Conservation (phyloP, 2,797 vertebrate species). For the Tauraco hartlaubi region DNA sequence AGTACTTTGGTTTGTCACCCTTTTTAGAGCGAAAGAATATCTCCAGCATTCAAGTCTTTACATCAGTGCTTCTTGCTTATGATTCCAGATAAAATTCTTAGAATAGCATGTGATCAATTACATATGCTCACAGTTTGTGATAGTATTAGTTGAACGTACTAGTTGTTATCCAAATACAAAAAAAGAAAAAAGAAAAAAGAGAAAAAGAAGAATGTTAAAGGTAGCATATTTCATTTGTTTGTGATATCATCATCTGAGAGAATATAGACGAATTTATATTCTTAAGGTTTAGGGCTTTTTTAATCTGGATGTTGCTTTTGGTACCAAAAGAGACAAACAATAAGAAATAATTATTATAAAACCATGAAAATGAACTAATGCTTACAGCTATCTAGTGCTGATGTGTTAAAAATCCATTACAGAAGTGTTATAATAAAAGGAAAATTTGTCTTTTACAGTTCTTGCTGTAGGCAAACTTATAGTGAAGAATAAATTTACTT, state of each 20-base stretch:
- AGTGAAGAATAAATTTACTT: neutral
- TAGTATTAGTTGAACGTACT: neutral
- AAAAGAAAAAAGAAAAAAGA: neutral
- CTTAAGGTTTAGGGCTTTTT: neutral
- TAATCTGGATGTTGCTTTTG: neutral
- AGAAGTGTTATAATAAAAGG: neutral
- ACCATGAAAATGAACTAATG: neutral
- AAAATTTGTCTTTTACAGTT: neutral
- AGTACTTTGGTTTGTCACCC: neutral
- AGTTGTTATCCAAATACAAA: neutral
- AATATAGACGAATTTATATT: neutral
- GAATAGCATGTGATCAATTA: neutral
- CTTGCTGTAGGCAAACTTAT: neutral
- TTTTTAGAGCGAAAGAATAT: neutral
- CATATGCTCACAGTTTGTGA: neutral
- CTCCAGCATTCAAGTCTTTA: neutral
- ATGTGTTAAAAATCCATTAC: slow-evolving; percentile 9
- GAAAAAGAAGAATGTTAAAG: neutral
- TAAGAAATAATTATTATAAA: neutral
- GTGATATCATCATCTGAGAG: neutral
- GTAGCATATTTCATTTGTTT: neutral
- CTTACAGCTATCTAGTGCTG: neutral
- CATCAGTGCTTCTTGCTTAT: neutral
- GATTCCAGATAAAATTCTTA: neutral
- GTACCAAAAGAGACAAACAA: neutral